These are phyloP conservation scores for Callipepla californica DNA, from an alignment of 2,113 vertebrate species.

Conservation along the genomic window DNA sequence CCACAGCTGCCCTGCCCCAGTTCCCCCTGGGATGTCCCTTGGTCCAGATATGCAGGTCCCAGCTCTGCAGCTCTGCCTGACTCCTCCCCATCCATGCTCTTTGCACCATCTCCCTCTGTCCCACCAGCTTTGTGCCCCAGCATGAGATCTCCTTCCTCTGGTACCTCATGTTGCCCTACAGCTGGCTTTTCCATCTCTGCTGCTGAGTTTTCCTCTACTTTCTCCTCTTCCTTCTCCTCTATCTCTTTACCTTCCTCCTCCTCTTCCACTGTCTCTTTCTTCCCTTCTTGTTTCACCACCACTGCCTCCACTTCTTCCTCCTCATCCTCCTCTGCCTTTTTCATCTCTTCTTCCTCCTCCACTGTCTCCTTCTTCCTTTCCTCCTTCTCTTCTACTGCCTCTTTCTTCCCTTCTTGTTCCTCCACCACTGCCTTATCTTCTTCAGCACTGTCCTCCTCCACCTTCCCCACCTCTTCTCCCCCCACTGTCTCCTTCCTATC, in stretches of 20 bases:
- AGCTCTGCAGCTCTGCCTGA: not conserved
- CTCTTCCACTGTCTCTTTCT: not conserved
- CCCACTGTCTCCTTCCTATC: not conserved
- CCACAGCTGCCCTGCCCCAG: not conserved
- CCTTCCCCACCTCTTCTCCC: too few relatives aligned
- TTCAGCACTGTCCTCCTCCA: not conserved
- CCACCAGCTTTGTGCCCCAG: not conserved
- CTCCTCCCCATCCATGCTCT: not conserved
- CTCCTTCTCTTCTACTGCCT: not conserved
- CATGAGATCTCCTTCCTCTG: not conserved
- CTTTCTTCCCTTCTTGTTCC: not conserved
- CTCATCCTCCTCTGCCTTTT: not conserved
- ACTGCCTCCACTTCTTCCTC: too few relatives aligned
- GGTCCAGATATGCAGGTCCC: fast-evolving
- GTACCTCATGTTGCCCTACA: not conserved
- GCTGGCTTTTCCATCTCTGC: not conserved
- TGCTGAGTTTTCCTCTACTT: not conserved
- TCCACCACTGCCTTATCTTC: not conserved
- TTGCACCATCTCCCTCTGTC: not conserved
- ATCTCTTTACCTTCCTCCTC: not conserved
- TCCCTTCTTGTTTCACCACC: not conserved
- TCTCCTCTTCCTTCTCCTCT: not conserved
- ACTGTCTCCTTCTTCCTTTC: not conserved
- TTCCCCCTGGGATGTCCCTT: not conserved
- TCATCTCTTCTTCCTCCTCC: not conserved